Evolutionary conservation across 2,797 vertebrate species (phyloP).

Genomic region (Sebastes hubbsi): DNA sequence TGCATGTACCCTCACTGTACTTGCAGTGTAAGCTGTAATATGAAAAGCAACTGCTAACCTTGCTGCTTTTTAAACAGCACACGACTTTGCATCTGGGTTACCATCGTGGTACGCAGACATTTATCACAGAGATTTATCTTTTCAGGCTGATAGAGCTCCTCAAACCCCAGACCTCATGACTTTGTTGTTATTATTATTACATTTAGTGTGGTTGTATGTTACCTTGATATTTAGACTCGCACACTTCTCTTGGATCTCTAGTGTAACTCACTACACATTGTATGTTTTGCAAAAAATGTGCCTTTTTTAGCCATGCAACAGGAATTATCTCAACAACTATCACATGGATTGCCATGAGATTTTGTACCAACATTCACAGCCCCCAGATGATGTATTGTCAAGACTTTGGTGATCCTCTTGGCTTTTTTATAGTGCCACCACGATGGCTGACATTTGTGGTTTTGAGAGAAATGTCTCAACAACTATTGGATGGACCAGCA

Average conservation of each 20-base stretch:
- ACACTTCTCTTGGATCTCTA: not conserved
- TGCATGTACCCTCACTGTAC: not conserved
- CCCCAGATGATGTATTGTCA: not conserved
- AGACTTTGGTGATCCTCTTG: not conserved
- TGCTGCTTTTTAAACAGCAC: slow-evolving; percentile 30
- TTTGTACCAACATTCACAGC: not conserved
- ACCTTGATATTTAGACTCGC: not conserved
- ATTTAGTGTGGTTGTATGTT: not conserved
- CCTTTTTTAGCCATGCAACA: not conserved
- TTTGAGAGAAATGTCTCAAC: not conserved
- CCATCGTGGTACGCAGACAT: slow-evolving; percentile 4
- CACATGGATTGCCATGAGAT: not conserved
- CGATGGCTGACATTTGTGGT: not conserved
- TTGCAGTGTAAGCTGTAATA: slow-evolving; percentile 30
- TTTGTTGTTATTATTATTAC: not conserved
- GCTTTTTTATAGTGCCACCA: not conserved
- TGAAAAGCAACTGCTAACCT: slow-evolving; percentile 7
- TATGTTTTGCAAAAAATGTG: not conserved
- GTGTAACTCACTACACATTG: not conserved
- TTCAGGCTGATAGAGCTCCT: slow-evolving; percentile 1
- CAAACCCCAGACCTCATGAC: not conserved
- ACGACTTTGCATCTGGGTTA: not conserved
- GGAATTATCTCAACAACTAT: not conserved
- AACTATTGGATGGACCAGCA: not conserved
- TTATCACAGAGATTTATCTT: slow-evolving; percentile 27